Conservation (phyloP, 2,113 vertebrate genomes). For the Megaleporinus macrocephalus region DNA sequence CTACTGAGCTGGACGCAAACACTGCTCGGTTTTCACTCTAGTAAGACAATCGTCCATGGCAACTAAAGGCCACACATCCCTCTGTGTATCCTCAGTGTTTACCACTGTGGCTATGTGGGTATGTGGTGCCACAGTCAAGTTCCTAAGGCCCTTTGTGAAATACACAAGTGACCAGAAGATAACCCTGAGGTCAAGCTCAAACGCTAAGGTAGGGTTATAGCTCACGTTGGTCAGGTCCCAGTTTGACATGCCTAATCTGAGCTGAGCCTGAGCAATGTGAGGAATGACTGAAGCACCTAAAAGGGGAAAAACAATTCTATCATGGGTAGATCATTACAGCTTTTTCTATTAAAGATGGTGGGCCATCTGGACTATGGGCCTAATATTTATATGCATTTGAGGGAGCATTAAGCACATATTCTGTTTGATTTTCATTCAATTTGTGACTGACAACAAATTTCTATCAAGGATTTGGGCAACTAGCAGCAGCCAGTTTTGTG, state of each 20-base stretch:
- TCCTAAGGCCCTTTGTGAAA: conserved; percentile 11
- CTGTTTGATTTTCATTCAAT: no score
- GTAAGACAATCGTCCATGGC: conserved; percentile 28
- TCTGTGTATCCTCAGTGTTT: conserved; percentile 29
- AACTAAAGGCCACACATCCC: conserved; percentile 22
- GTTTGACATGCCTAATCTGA: background rate
- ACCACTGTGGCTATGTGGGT: background rate
- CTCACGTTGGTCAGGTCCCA: no score
- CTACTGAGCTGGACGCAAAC: conserved; percentile 13
- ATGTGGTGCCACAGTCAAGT: background rate
- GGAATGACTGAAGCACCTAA: background rate
- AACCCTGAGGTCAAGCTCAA: background rate
- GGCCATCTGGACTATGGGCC: no score
- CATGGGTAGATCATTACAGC: background rate
- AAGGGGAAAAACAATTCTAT: background rate
- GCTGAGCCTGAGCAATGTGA: background rate
- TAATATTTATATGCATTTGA: no score
- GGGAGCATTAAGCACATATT: no score
- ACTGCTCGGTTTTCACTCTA: conserved; percentile 16
- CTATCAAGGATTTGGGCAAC: no score
- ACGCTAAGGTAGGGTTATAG: background rate
- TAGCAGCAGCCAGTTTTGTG: no score
- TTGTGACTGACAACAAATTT: no score
- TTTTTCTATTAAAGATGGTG: no score
- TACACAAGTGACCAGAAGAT: background rate